phyloP scores from a whole-genome alignment of 2,113 vertebrate species.

The Nothobranchius kuhntae region DNA sequence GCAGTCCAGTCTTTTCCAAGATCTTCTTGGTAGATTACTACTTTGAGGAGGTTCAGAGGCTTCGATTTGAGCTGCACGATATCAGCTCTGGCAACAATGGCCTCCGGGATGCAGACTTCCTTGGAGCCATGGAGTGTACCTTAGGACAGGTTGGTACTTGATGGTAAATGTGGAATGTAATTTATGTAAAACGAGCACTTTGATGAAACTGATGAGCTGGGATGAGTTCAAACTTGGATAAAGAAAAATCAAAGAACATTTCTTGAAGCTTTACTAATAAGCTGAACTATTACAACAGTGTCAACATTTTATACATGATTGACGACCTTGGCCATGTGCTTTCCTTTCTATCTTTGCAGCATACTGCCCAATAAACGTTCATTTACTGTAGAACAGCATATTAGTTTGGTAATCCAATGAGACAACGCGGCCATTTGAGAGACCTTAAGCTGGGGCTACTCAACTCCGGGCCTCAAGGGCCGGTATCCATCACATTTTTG shows the following conservation, averaged over 20 bases:
- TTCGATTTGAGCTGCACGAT: conserved; percentile 94
- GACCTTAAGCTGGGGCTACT: neutral
- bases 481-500: too few relatives aligned
- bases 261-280: neutral
- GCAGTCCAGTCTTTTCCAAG: conserved; percentile 92
- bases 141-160: conserved; percentile 88
- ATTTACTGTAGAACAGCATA: conserved; percentile 1
- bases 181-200: neutral
- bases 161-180: neutral
- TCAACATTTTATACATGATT: neutral
- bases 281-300: neutral
- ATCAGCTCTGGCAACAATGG: conserved; percentile 97
- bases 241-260: neutral
- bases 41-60: conserved; percentile 96
- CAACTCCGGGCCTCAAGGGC: too few relatives aligned
- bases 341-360: neutral
- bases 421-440: conserved; percentile 3
- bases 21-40: conserved; percentile 96
- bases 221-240: neutral
- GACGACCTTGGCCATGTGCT: neutral
- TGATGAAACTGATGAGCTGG: neutral
- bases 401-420: conserved; percentile 11
- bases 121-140: conserved; percentile 96
- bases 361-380: neutral
- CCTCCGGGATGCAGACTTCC: conserved; percentile 93